Conservation (phyloP, 1,140 invertebrate genomes). For the Tetragnatha versicolor region DNA sequence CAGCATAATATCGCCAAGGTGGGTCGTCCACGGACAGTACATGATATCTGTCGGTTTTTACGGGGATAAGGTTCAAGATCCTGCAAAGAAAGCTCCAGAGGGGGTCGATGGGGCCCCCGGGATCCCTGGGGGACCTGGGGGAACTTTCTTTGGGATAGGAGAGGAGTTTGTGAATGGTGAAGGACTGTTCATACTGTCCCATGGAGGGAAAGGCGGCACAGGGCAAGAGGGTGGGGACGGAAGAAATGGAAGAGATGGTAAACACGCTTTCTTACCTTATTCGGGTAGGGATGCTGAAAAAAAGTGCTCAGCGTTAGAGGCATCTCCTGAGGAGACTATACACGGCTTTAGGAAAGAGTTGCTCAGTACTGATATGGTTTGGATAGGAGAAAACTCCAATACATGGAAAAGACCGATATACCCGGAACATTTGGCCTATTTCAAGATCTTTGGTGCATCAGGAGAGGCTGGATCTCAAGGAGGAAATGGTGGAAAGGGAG, state of each 20-base stretch:
- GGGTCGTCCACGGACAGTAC: too few species aligned
- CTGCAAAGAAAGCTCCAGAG: too few species aligned
- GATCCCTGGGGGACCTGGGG: not conserved
- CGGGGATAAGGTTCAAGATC: too few species aligned
- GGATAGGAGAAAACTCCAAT: not conserved
- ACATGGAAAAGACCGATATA: not conserved
- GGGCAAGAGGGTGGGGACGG: conserved; percentile 1
- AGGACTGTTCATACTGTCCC: not conserved
- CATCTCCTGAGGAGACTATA: not conserved
- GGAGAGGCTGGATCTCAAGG: not conserved
- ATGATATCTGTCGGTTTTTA: too few species aligned
- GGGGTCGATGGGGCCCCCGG: not conserved
- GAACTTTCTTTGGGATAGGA: conserved; percentile 4
- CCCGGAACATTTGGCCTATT: not conserved
- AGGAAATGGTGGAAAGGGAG: conserved; percentile 19
- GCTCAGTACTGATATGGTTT: not conserved
- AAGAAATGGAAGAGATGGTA: not conserved
- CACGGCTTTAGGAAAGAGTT: not conserved
- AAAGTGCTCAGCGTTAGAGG: not conserved
- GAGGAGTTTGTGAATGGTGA: not conserved
- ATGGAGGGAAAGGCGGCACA: not conserved
- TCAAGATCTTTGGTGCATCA: not conserved
- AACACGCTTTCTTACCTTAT: not conserved
- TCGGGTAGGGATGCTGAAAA: not conserved
- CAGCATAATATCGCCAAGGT: too few species aligned